These are phyloP conservation scores for Drosophila pandora DNA, from an alignment of 1,140 invertebrate species.

Conservation along the genomic window DNA sequence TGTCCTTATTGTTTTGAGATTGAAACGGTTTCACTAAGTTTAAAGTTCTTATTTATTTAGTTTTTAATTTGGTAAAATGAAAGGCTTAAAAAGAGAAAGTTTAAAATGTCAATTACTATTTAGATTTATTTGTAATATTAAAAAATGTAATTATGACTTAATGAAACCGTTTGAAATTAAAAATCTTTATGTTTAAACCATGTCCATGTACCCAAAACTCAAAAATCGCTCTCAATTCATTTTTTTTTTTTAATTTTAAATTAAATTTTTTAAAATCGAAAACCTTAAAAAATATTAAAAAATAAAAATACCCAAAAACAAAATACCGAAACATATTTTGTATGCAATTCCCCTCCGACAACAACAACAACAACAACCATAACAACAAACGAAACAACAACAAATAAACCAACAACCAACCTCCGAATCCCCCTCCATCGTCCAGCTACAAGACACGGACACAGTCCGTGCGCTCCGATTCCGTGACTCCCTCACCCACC, in stretches of 20 bases:
- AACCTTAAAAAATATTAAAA: constrained; percentile 19
- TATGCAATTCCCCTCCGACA: constrained; percentile 60
- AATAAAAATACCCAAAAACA: constrained; percentile 30
- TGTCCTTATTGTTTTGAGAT: neutral
- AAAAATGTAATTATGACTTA: neutral
- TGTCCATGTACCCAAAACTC: constrained; percentile 35
- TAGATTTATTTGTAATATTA: neutral
- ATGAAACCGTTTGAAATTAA: constrained; percentile 9
- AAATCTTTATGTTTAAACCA: constrained; percentile 24
- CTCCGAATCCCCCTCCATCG: constrained; percentile 2
- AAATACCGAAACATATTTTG: constrained; percentile 61
- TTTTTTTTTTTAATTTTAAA: constrained; percentile 26
- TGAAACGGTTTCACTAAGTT: constrained; percentile 14
- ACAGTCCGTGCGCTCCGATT: constrained; percentile 90
- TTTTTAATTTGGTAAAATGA: neutral
- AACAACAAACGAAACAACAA: constrained; percentile 48
- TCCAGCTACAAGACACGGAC: constrained; percentile 85
- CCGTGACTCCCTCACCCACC: constrained; percentile 89
- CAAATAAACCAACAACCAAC: constrained; percentile 45
- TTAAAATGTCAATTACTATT: neutral
- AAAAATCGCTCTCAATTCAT: constrained; percentile 60
- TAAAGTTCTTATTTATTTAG: neutral
- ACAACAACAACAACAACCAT: constrained; percentile 48
- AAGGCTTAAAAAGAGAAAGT: neutral
- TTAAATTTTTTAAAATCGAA: constrained; percentile 32